Conservation (phyloP, 2,888 invertebrate species). For the Nomada ferruginata region DNA sequence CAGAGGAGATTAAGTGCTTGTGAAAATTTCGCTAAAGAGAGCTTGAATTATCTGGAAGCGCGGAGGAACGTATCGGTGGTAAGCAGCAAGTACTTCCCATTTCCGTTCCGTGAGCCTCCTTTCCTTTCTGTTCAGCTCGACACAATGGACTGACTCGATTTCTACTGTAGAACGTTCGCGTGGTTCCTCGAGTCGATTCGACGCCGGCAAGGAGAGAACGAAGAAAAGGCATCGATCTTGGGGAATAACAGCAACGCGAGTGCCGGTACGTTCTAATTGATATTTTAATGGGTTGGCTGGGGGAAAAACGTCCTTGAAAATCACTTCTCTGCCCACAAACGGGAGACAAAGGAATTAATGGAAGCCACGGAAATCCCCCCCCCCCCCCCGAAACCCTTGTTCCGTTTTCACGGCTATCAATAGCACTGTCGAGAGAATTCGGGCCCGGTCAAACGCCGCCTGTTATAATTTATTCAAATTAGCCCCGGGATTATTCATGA, state of each 20-base stretch:
- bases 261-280: slow-evolving; percentile 77
- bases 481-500: slow-evolving; percentile 82
- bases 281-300: slow-evolving; percentile 81
- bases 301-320: slow-evolving; percentile 74
- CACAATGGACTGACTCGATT: slow-evolving; percentile 70
- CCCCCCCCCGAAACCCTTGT: slow-evolving; percentile 68
- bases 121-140: slow-evolving; percentile 59
- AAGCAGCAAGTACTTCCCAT: slow-evolving; percentile 30
- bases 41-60: slow-evolving; percentile 26
- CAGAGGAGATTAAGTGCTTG: not conserved
- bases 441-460: slow-evolving; percentile 82
- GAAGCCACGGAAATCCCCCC: slow-evolving; percentile 79
- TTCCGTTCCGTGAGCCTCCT: slow-evolving; percentile 34
- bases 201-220: slow-evolving; percentile 58
- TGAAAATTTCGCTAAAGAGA: not conserved
- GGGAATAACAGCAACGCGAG: slow-evolving; percentile 38
- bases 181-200: slow-evolving; percentile 60
- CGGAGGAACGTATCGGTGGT: slow-evolving; percentile 25
- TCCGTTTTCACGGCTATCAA: slow-evolving; percentile 80
- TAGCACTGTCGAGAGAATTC: slow-evolving; percentile 75
- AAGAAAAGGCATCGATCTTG: slow-evolving; percentile 58
- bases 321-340: slow-evolving; percentile 74
- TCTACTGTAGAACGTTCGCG: slow-evolving; percentile 64
- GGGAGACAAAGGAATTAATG: slow-evolving; percentile 83
- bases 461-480: slow-evolving; percentile 84